Base-by-base conservation (phyloP, 92 coral and sea anemone species). In the Bergia sp. region DNA sequence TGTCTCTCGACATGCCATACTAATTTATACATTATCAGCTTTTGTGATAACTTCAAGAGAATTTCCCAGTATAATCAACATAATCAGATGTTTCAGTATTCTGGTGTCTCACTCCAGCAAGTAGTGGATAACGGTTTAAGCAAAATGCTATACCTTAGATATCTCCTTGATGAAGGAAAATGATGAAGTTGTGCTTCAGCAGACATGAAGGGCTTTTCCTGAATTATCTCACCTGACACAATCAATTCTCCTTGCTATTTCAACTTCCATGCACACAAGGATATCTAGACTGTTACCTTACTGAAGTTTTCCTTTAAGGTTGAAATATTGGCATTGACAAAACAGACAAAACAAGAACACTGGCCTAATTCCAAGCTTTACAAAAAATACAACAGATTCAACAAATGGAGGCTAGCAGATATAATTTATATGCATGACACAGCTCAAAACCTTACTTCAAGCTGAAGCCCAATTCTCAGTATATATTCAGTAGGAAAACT, bases 141-240 rank as follows among this genome's bases (percentile, higher is more conserved):
- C 21, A 23, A 36, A n/a, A 84, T 67, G 42, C 65, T 37, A 72
- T 67, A 15, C 45, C 57, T 67, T 38, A 81, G 71, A 57, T 42
- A 82, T 9, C 11, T 37, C 78, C 44, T 69, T 71, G 65, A 15
- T 6, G 44, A 80, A 57, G 85, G 85, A 80, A 80, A 80, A 57
- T 47, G 40, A 37, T 5, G 12, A 37, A 80, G 67, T 10, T 80
- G 85, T 71, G 87, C 77, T 84, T 84, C 79, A 84, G 65, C 87
- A 84, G 18, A 61, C 87, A 84, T 45, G 66, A 84, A 71, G 44
- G 23, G 20, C 29, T 36, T 50, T 71, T 69, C 37, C 16, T 11
- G 58, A 53, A 18, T 79, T 40, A 5, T 44, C 87, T 71, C 76
- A 65, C 43, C 73, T 81, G 85, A 58, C 23, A 36, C 18, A 50